A percentile compares a stretch with the other conserved stretches of the same genome.
These are phyloP conservation scores for Andinoacara biseriatus DNA, from an alignment of 2,113 vertebrate genomes.

Conservation along the genomic window DNA sequence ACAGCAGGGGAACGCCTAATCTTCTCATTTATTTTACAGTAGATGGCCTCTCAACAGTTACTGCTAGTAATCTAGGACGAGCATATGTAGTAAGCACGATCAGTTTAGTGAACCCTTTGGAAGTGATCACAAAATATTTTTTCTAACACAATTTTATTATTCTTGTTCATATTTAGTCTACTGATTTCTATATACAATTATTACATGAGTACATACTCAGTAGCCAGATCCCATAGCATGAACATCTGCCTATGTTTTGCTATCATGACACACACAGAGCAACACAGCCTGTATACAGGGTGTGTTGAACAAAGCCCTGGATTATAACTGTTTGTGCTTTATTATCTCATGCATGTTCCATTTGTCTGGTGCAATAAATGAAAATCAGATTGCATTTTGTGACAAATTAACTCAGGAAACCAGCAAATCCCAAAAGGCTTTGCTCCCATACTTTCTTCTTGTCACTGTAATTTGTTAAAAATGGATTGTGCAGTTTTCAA, in stretches of 20 bases:
- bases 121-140: neutral
- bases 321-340: neutral
- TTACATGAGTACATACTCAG: neutral
- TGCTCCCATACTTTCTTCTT: neutral
- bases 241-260: neutral
- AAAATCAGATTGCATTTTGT: neutral
- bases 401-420: neutral
- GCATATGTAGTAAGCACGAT: neutral
- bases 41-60: conserved; percentile 37
- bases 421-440: neutral
- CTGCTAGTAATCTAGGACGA: conserved; percentile 27
- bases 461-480: conserved; percentile 12
- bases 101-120: neutral
- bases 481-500: neutral
- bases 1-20: conserved; percentile 61
- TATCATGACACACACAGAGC: neutral
- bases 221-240: neutral
- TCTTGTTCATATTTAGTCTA: neutral
- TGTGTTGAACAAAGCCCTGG: neutral
- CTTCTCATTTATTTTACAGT: conserved; percentile 71
- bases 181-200: neutral
- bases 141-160: neutral
- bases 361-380: neutral
- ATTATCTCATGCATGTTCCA: neutral
- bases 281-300: neutral